Conservation (phyloP, 2,113 vertebrate genomes). For the Vulpes ferrilata region DNA sequence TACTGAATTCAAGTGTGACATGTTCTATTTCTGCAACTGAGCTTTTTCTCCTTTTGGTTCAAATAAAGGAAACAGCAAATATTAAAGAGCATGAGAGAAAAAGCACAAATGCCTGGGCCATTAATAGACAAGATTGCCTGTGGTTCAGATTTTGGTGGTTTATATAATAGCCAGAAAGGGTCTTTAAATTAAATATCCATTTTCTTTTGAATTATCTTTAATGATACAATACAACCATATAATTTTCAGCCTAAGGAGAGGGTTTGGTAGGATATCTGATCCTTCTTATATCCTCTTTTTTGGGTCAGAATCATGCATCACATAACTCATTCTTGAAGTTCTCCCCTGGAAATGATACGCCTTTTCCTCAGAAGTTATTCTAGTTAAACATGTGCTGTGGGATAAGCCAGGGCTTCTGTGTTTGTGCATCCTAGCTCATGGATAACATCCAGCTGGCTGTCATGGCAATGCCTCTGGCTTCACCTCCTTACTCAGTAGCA, state of each 20-base stretch:
- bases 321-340: not conserved
- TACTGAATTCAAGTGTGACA: constrained; percentile 47
- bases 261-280: not conserved
- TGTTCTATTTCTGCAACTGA: constrained; percentile 68
- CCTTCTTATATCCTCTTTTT: not conserved
- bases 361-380: not conserved
- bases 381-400: not conserved
- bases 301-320: not conserved
- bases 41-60: constrained; percentile 62
- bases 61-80: constrained; percentile 71
- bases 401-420: not conserved
- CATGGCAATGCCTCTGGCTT: rapidly evolving
- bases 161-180: constrained; percentile 66
- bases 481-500: not conserved
- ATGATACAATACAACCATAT: constrained; percentile 38
- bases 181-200: constrained; percentile 69
- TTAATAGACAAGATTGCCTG: constrained; percentile 54
- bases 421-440: not conserved
- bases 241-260: constrained; percentile 23
- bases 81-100: constrained; percentile 49
- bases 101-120: not conserved
- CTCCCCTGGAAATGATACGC: not conserved
- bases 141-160: constrained; percentile 65
- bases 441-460: not conserved
- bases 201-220: constrained; percentile 69